phyloP scores from a whole-genome alignment of 1,140 invertebrate species.

The Bombus vancouverensis region DNA sequence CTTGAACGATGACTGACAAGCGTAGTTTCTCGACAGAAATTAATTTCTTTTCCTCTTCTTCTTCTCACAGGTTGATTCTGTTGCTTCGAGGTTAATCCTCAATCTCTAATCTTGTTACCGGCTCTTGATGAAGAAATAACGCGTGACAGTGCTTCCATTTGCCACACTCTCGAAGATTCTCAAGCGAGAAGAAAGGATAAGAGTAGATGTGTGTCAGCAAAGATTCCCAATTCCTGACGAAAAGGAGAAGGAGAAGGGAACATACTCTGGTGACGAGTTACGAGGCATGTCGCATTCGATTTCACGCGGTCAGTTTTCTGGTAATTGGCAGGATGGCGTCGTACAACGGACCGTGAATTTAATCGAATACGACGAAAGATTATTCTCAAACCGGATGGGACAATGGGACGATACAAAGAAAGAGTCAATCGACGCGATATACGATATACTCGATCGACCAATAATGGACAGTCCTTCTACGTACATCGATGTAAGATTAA shows the following conservation, averaged over 20 bases:
- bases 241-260: neutral
- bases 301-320: conserved; percentile 49
- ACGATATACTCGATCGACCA: neutral
- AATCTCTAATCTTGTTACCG: conserved; percentile 9
- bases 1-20: neutral
- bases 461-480: conserved; percentile 50
- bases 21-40: neutral
- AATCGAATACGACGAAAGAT: conserved; percentile 45
- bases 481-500: conserved; percentile 43
- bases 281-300: conserved; percentile 51
- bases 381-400: conserved; percentile 16
- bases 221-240: conserved; percentile 35
- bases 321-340: conserved; percentile 37
- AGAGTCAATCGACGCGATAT: conserved; percentile 37
- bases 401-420: conserved; percentile 32
- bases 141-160: neutral
- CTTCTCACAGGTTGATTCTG: neutral
- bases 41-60: neutral
- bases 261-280: neutral
- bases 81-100: neutral
- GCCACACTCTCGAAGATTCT: neutral
- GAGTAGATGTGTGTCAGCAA: conserved; percentile 5
- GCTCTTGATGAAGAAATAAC: conserved; percentile 1
- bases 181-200: conserved; percentile 3
- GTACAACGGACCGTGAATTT: conserved; percentile 17